phyloP scores from a whole-genome alignment of 2,888 invertebrate species.

The Caenorhabditis angaria region DNA sequence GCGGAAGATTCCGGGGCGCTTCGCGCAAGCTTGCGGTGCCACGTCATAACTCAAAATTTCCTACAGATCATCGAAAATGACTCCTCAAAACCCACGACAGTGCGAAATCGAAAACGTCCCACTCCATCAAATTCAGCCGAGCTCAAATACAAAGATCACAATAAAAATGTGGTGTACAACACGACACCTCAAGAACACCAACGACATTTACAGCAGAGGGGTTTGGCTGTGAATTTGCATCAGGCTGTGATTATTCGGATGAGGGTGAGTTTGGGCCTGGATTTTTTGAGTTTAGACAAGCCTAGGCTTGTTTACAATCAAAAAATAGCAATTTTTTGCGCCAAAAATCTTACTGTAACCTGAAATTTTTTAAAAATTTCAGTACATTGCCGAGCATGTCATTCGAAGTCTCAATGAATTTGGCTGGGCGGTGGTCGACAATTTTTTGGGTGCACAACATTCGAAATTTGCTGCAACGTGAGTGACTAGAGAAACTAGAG shows the following conservation, averaged over 20 bases:
- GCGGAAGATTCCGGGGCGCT: no score
- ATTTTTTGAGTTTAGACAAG: no score
- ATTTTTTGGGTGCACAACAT: conserved; percentile 66
- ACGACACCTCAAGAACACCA: conserved; percentile 58
- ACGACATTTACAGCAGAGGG: conserved; percentile 26
- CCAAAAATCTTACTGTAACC: neutral
- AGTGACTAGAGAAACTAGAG: conserved; percentile 15
- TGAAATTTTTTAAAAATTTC: conserved; percentile 22
- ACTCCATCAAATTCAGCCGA: conserved; percentile 39
- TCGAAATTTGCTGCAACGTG: conserved; percentile 57
- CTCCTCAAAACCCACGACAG: neutral
- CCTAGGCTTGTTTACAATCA: no score
- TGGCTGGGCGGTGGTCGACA: conserved; percentile 71
- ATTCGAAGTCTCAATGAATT: conserved; percentile 65
- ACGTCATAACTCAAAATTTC: no score
- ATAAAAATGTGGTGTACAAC: conserved; percentile 59
- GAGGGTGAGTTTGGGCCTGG: conserved; percentile 46
- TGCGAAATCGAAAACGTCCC: conserved; percentile 26
- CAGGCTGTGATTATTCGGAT: conserved; percentile 60
- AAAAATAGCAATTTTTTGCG: conserved; percentile 3
- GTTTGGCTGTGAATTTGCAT: conserved; percentile 49
- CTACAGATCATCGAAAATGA: conserved; percentile 45
- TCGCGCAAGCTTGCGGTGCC: no score
- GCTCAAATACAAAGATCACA: conserved; percentile 57
- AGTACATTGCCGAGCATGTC: conserved; percentile 68